A percentile compares a stretch with the other conserved stretches of the same genome.
phyloP scores from a whole-genome alignment of 2,888 invertebrate genomes.

The Phyllotreta striolata region DNA sequence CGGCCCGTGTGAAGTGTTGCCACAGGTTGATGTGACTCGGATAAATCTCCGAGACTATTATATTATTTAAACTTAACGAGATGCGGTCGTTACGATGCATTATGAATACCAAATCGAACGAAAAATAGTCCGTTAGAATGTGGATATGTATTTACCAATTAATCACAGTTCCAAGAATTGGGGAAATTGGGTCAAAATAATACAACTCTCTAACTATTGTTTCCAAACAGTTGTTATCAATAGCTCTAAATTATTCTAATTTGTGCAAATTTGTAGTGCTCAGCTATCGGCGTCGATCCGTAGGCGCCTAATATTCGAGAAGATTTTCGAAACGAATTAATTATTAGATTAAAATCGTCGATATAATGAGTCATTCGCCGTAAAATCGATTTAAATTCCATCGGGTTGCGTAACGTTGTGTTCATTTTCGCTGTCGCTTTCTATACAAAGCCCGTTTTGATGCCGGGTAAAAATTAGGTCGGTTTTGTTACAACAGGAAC shows the following conservation, averaged over 20 bases:
- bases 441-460: constrained; percentile 17
- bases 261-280: not conserved
- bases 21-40: constrained; percentile 45
- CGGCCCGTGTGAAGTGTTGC: constrained; percentile 48
- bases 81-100: constrained; percentile 38
- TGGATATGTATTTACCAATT: constrained; percentile 3
- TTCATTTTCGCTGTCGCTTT: constrained; percentile 16
- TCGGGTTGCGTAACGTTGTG: constrained; percentile 7
- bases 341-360: not conserved
- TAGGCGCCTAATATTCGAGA: too few species aligned
- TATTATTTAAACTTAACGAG: constrained; percentile 48
- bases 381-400: not conserved
- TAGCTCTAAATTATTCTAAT: not conserved
- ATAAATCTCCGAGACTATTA: constrained; percentile 40
- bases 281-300: too few species aligned
- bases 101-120: constrained; percentile 47
- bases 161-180: too few species aligned
- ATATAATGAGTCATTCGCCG: constrained; percentile 1
- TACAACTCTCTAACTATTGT: too few species aligned
- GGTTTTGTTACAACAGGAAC: constrained; percentile 24
- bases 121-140: constrained; percentile 5
- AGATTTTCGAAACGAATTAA: not conserved
- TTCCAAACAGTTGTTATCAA: too few species aligned
- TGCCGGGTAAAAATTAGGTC: constrained; percentile 21
- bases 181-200: too few species aligned